phyloP scores from a whole-genome alignment of 2,797 vertebrate genomes.

The Fringilla coelebs region DNA sequence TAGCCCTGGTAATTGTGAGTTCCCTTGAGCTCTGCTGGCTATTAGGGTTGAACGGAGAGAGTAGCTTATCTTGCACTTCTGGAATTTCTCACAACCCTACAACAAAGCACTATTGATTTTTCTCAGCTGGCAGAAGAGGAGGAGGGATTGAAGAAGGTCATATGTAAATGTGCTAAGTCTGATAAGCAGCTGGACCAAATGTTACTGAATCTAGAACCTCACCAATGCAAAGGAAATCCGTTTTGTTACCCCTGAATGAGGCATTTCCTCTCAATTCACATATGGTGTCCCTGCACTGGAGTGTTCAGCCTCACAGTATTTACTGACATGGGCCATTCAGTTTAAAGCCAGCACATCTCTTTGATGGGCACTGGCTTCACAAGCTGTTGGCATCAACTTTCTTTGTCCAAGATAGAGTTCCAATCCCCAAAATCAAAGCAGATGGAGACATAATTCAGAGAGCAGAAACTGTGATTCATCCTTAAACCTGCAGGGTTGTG shows the following conservation, averaged over 20 bases:
- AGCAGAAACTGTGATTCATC: conserved; percentile 21
- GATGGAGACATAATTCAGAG: neutral
- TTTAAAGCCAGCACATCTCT: neutral
- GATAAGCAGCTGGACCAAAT: neutral
- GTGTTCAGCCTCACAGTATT: neutral
- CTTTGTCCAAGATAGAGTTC: neutral
- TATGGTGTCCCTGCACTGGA: neutral
- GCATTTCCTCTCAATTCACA: neutral
- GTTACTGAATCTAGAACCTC: conserved; percentile 1
- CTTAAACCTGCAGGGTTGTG: neutral
- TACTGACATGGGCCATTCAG: neutral
- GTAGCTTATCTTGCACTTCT: conserved; percentile 60
- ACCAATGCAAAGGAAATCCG: neutral
- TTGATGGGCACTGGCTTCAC: neutral
- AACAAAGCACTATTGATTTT: conserved; percentile 62
- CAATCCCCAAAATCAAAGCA: conserved; percentile 1
- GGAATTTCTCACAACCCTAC: conserved; percentile 61
- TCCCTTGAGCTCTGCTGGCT: conserved; percentile 23
- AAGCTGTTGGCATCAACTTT: neutral
- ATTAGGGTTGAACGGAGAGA: neutral
- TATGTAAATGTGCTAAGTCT: conserved; percentile 33
- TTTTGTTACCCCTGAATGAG: neutral
- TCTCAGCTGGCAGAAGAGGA: neutral
- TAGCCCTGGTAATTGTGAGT: neutral
- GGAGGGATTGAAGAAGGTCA: conserved; percentile 16